Base-by-base conservation (phyloP, 1,140 invertebrate species). In the Zaprionus ornatus region DNA sequence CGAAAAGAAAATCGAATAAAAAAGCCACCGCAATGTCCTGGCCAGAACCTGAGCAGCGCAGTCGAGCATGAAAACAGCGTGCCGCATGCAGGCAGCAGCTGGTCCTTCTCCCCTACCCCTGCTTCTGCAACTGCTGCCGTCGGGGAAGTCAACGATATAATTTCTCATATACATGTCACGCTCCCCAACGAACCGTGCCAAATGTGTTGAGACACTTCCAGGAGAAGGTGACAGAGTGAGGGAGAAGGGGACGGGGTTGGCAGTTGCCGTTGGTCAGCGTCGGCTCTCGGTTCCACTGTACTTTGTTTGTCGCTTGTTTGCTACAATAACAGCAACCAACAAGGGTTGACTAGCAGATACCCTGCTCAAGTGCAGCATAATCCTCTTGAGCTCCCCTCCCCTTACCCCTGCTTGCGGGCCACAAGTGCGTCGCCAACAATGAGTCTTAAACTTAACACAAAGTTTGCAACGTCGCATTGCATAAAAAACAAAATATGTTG, bases 121-220 rank as follows among this genome's bases (percentile, higher is more conserved):
- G 32, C 48, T 21, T 6, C 40, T 29, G 32, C 54, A 48, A 17
- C 9, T 63, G 57, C 29, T 45, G 63, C 72, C 59, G 59, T 59
- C 77, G 85, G 82, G 82, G 85, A 85, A 91, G 70, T 90, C 90
- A 83, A 86, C 77, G 85, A 79, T 83, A 91, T 91, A 90, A 91
- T 91, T 91, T 90, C 90, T 86, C 82, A 90, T 91, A 91, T 91
- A 86, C 85, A 90, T 90, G 85, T 90, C 85, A 90, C 84, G 80
- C 80, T 74, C 76, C 77, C 86, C 84, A 90, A 90, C 85, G 85
- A 90, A 85, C 85, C 85, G 73, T 81, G 76, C 81, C 69, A 90
- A 90, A 90, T 90, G 85, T 81, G 85, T 83, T 74, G 74, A 88
- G 84, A 84, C 84, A 88, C 80, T 87, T 80, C 52, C 59, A 37